A percentile compares a stretch with the other conserved stretches of the same genome.
These are phyloP conservation scores for Ptychobarbus kaznakovi DNA, from an alignment of 2,797 vertebrate genomes.

Conservation along the genomic window DNA sequence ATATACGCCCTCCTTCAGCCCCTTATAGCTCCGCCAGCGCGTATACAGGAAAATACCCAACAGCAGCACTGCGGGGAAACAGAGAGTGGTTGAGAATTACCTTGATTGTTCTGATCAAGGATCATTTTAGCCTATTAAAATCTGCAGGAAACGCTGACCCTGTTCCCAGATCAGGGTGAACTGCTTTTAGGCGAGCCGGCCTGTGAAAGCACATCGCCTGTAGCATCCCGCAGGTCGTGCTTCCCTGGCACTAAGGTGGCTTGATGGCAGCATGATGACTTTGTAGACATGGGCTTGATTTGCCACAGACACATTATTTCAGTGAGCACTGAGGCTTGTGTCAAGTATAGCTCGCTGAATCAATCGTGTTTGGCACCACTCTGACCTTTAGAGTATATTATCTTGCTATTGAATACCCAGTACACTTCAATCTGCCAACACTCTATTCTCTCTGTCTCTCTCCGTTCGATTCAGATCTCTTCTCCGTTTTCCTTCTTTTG, in stretches of 20 bases:
- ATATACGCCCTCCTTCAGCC: slow-evolving; percentile 80
- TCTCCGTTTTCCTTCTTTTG: slow-evolving; percentile 46
- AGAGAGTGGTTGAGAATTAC: slow-evolving; percentile 23
- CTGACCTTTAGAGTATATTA: slow-evolving; percentile 83
- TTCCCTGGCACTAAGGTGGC: slow-evolving; percentile 25
- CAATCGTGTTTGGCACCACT: slow-evolving; percentile 75
- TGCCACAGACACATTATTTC: slow-evolving; percentile 51
- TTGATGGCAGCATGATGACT: slow-evolving; percentile 45
- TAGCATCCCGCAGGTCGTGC: slow-evolving; percentile 24
- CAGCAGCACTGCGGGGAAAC: slow-evolving; percentile 78
- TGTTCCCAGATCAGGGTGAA: slow-evolving; percentile 24
- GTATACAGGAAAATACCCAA: slow-evolving; percentile 84
- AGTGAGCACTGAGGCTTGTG: slow-evolving; percentile 60
- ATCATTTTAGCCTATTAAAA: slow-evolving; percentile 12
- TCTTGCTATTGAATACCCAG: slow-evolving; percentile 59
- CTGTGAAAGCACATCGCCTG: slow-evolving; percentile 27
- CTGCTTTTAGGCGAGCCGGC: slow-evolving; percentile 16
- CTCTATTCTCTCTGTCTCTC: slow-evolving; percentile 67
- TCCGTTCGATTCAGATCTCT: slow-evolving; percentile 51
- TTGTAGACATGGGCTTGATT: slow-evolving; percentile 23
- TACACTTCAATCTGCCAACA: slow-evolving; percentile 56
- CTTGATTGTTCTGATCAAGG: background rate
- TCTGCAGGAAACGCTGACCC: slow-evolving; percentile 7
- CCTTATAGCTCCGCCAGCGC: slow-evolving; percentile 80
- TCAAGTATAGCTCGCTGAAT: slow-evolving; percentile 78